Conservation (phyloP, 2,797 vertebrate species). For the Micromesistius poutassou region DNA sequence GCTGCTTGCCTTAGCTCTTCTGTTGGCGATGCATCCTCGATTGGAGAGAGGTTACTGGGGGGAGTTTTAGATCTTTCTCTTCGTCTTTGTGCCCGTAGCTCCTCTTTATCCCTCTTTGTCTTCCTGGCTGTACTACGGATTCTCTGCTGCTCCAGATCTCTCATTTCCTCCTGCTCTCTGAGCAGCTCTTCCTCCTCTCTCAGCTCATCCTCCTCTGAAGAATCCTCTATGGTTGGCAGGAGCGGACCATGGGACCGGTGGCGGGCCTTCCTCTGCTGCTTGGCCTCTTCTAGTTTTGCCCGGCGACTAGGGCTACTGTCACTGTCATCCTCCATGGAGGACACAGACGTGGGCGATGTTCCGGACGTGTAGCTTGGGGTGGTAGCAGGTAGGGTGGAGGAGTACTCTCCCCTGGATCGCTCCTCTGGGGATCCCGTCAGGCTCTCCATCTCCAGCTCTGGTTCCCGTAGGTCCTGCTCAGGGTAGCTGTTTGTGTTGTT, state of each 20-base stretch:
- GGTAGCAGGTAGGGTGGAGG: constrained; percentile 94
- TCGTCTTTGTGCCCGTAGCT: constrained; percentile 93
- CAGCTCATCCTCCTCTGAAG: constrained; percentile 96
- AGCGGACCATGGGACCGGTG: constrained; percentile 96
- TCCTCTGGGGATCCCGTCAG: constrained; percentile 96
- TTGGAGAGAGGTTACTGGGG: constrained; percentile 97
- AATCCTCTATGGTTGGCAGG: constrained; percentile 97
- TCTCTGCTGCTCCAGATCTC: constrained; percentile 96
- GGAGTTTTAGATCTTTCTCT: constrained; percentile 97
- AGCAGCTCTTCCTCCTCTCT: constrained; percentile 97
- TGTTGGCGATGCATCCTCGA: constrained; percentile 97
- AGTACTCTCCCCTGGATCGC: constrained; percentile 93
- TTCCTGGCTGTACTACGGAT: constrained; percentile 96
- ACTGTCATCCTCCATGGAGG: constrained; percentile 97
- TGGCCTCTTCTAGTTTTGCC: constrained; percentile 93
- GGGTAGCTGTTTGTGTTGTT: constrained; percentile 92
- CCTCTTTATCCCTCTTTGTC: constrained; percentile 97
- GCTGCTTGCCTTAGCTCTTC: constrained; percentile 96
- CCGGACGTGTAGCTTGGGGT: constrained; percentile 97
- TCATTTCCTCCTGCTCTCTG: constrained; percentile 97
- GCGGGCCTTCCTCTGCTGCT: constrained; percentile 96
- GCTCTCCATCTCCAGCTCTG: constrained; percentile 99
- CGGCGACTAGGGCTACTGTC: constrained; percentile 98
- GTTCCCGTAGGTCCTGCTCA: constrained; percentile 87
- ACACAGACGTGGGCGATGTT: constrained; percentile 96